Percentiles rank a stretch among this genome's conserved stretches.
These are phyloP conservation scores for Callipepla squamata DNA, from an alignment of 2,113 vertebrate genomes.

Conservation along the genomic window DNA sequence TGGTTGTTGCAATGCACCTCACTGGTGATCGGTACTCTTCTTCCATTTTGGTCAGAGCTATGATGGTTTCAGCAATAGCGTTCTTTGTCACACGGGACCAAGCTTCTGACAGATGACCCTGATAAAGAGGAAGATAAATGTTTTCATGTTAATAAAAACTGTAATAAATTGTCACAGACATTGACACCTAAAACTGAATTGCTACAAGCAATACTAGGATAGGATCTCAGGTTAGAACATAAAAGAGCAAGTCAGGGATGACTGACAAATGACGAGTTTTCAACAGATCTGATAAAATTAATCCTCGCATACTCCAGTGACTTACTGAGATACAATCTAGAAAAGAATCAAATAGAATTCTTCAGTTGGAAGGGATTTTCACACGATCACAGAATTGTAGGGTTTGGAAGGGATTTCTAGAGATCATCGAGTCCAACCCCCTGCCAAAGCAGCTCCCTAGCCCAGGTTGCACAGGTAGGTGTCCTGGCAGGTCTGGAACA, in stretches of 20 bases:
- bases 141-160: too few relatives aligned
- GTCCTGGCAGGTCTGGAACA: too few relatives aligned
- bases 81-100: slow-evolving; percentile 99
- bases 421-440: too few relatives aligned
- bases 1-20: slow-evolving; percentile 95
- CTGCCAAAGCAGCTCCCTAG: too few relatives aligned
- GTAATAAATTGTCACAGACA: too few relatives aligned
- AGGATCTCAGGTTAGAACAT: neutral
- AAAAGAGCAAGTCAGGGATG: neutral
- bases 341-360: neutral
- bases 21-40: slow-evolving; percentile 96
- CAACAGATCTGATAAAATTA: neutral
- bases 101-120: slow-evolving; percentile 97
- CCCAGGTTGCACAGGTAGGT: too few relatives aligned
- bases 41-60: slow-evolving; percentile 99
- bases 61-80: slow-evolving; percentile 98
- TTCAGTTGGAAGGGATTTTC: neutral
- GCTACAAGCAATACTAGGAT: neutral
- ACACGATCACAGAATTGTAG: too few relatives aligned
- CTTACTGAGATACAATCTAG: neutral
- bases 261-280: neutral
- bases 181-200: neutral
- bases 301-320: neutral
- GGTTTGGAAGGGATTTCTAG: too few relatives aligned
- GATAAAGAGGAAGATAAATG: slow-evolving; percentile 17